A percentile compares a stretch with the other conserved stretches of the same genome.
phyloP scores from a whole-genome alignment of 2,113 vertebrate genomes.

The Vireo altiloquus region DNA sequence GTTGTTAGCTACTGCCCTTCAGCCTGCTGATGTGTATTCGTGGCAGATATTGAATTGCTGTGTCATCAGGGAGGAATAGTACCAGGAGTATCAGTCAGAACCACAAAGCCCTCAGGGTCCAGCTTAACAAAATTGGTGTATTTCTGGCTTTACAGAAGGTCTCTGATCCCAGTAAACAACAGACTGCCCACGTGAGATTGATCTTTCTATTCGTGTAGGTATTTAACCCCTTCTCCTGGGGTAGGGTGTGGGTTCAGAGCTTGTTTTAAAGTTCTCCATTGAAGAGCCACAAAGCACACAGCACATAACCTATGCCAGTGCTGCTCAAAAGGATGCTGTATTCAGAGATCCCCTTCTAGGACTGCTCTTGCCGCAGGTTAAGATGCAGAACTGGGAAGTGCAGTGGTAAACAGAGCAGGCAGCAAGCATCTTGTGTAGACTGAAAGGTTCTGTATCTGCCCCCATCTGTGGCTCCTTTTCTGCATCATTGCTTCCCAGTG shows the following conservation, averaged over 20 bases:
- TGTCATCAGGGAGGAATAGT: not conserved
- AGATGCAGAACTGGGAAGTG: not conserved
- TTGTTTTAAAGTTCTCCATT: not conserved
- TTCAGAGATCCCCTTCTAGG: not conserved
- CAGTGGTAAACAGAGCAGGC: not conserved
- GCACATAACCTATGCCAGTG: not conserved
- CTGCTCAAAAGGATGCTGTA: not conserved
- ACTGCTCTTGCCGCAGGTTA: not conserved
- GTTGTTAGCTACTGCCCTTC: not conserved
- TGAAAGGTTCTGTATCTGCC: not conserved
- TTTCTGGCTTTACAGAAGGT: not conserved
- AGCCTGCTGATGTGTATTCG: not conserved
- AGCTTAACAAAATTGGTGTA: not conserved
- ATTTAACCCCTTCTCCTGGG: not conserved
- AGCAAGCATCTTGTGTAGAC: not conserved
- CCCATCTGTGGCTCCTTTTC: not conserved
- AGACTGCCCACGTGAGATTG: not conserved
- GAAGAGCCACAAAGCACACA: accelerated
- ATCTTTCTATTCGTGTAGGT: not conserved
- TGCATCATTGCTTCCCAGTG: not conserved
- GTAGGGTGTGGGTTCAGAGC: not conserved
- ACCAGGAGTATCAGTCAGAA: not conserved
- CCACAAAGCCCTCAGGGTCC: not conserved
- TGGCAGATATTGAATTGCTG: not conserved
- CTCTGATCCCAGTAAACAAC: not conserved